Evolutionary conservation across 2,113 vertebrate species (phyloP).

Genomic region (Paracanthobrama guichenoti): DNA sequence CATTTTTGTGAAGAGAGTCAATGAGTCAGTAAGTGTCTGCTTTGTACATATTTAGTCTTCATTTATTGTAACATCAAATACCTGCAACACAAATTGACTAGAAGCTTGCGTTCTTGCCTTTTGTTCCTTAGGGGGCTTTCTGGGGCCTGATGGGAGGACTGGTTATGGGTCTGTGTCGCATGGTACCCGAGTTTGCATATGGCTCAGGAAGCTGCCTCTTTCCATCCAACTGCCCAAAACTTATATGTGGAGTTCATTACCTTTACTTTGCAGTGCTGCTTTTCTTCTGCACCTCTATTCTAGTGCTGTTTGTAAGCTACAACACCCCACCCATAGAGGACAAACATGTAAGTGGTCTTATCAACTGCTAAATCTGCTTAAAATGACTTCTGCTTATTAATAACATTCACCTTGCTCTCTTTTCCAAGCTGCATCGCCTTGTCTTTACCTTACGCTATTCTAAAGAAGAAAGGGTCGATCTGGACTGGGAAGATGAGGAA

Average conservation of each 20-base stretch:
- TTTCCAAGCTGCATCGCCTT: constrained; percentile 81
- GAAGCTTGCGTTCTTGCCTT: neutral
- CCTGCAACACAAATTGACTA: neutral
- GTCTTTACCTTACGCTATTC: constrained; percentile 86
- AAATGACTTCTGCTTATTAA: neutral
- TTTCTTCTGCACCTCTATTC: constrained; percentile 75
- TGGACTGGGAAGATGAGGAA: constrained; percentile 71
- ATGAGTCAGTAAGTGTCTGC: constrained; percentile 76
- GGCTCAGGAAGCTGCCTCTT: constrained; percentile 82
- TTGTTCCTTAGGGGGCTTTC: constrained; percentile 80
- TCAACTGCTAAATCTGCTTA: neutral
- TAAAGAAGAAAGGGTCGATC: constrained; percentile 76
- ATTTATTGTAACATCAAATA: neutral
- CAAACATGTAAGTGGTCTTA: constrained; percentile 73
- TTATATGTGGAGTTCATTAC: constrained; percentile 87
- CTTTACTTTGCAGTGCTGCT: constrained; percentile 87
- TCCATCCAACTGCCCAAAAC: constrained; percentile 76
- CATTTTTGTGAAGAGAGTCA: constrained; percentile 85
- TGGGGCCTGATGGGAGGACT: constrained; percentile 87
- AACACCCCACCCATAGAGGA: constrained; percentile 74
- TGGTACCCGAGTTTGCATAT: constrained; percentile 82
- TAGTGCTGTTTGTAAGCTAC: constrained; percentile 77
- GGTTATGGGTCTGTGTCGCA: constrained; percentile 80
- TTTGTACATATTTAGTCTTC: constrained; percentile 12
- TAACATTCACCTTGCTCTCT: neutral